Percentiles rank a stretch among this genome's conserved stretches.
Conservation (phyloP, 2,888 invertebrate species). For the Cylloceria caligata region DNA sequence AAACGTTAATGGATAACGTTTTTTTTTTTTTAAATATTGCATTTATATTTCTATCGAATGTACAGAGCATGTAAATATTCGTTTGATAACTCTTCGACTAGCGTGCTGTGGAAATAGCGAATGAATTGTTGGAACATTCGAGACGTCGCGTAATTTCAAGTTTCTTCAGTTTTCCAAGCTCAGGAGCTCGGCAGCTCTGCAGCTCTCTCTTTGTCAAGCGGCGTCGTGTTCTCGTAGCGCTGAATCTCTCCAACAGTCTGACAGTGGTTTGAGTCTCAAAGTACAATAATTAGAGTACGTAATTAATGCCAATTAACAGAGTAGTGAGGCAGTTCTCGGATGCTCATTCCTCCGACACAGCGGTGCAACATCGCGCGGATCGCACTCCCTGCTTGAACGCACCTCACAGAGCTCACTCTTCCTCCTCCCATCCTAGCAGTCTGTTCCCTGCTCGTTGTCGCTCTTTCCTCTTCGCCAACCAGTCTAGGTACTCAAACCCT, state of each 20-base stretch:
- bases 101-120: not conserved
- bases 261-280: slow-evolving; percentile 74
- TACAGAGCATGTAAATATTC: not conserved
- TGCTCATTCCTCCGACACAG: slow-evolving; percentile 57
- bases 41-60: not conserved
- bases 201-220: slow-evolving; percentile 9
- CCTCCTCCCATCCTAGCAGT: slow-evolving; percentile 30
- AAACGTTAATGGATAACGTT: not conserved
- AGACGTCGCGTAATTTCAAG: slow-evolving; percentile 54
- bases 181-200: slow-evolving; percentile 26
- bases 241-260: slow-evolving; percentile 64
- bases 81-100: not conserved
- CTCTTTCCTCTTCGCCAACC: slow-evolving; percentile 21
- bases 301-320: slow-evolving; percentile 80
- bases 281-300: slow-evolving; percentile 80
- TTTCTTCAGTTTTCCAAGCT: slow-evolving; percentile 66
- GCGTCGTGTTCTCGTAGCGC: slow-evolving; percentile 24
- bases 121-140: slow-evolving; percentile 30
- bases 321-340: slow-evolving; percentile 73
- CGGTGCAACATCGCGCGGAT: slow-evolving; percentile 30
- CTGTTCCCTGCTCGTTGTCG: slow-evolving; percentile 5
- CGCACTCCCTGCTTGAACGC: slow-evolving; percentile 40
- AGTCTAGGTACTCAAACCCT: slow-evolving; percentile 28
- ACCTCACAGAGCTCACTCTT: slow-evolving; percentile 22
- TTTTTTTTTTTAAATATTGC: not conserved